Evolutionary conservation across 2,888 invertebrate species (phyloP).

Genomic region (Zelleria hepariella): DNA sequence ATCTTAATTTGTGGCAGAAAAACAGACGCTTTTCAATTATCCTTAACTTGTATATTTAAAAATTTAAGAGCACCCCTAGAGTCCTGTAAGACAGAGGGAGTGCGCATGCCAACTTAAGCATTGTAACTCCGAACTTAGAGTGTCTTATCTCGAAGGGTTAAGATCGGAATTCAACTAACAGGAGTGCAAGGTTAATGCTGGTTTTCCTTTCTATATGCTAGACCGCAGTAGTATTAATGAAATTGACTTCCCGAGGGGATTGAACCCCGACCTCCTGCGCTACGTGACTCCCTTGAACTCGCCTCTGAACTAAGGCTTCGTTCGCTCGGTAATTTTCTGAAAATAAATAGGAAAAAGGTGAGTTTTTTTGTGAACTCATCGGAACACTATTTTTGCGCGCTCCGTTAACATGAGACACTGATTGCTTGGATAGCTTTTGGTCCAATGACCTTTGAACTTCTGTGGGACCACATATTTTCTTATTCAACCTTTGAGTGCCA

Average conservation of each 20-base stretch:
- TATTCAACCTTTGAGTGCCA: no score
- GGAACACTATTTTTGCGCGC: no score
- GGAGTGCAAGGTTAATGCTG: background rate
- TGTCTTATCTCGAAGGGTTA: background rate
- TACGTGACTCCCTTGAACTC: conserved; percentile 17
- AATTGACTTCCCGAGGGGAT: conserved; percentile 60
- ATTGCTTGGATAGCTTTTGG: no score
- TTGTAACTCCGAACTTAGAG: background rate
- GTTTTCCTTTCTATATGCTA: background rate
- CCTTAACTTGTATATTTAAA: conserved; percentile 53
- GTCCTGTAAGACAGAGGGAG: conserved; percentile 12
- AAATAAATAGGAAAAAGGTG: background rate
- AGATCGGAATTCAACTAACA: background rate
- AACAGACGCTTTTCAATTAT: conserved; percentile 56
- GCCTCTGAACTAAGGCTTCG: background rate
- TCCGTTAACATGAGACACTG: no score
- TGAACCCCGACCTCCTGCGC: conserved; percentile 28
- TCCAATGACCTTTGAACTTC: no score
- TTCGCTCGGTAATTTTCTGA: background rate
- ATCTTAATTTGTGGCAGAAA: conserved; percentile 54
- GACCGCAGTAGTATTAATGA: conserved; percentile 62
- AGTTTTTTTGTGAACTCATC: no score
- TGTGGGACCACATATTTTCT: no score
- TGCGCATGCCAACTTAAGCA: conserved; percentile 21
- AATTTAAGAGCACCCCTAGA: conserved; percentile 43